Percentiles rank a stretch among this genome's conserved stretches.
Conservation (phyloP, 1,140 invertebrate species). For the Drosophila ohnishii region DNA sequence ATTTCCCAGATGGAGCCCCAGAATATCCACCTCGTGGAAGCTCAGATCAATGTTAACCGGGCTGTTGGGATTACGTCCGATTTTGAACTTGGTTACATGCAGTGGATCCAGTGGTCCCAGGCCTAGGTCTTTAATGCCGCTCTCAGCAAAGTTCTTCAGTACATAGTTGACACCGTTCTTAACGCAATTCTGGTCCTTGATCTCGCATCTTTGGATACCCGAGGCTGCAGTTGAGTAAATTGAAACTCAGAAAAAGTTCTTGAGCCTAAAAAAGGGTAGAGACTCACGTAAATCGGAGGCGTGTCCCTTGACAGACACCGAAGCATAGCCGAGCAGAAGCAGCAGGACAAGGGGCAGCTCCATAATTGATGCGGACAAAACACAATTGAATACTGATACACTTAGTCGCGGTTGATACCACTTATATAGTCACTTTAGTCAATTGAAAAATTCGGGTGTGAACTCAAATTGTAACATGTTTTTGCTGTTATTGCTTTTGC, state of each 20-base stretch:
- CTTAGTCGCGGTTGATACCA: constrained; percentile 14
- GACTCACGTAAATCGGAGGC: constrained; percentile 28
- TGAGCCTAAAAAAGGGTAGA: background rate
- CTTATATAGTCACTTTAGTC: constrained; percentile 59
- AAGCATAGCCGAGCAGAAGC: constrained; percentile 19
- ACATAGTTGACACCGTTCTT: constrained; percentile 50
- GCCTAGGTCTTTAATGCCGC: constrained; percentile 54
- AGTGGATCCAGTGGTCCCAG: constrained; percentile 67
- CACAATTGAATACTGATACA: constrained; percentile 43
- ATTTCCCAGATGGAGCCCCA: constrained; percentile 68
- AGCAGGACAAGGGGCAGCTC: constrained; percentile 28
- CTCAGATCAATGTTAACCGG: constrained; percentile 68
- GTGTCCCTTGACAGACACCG: constrained; percentile 8
- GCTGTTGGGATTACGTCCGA: constrained; percentile 62
- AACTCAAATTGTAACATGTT: constrained; percentile 44
- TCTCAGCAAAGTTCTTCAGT: constrained; percentile 42
- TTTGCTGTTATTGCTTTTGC: background rate
- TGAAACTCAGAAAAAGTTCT: background rate
- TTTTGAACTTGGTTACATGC: constrained; percentile 59
- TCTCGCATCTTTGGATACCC: constrained; percentile 48
- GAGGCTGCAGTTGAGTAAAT: constrained; percentile 23
- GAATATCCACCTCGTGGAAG: constrained; percentile 81
- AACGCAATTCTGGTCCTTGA: constrained; percentile 55
- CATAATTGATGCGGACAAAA: constrained; percentile 31
- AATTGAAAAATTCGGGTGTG: constrained; percentile 42